These are phyloP conservation scores for Scaptomyza montana DNA, from an alignment of 1,140 invertebrate species.

Conservation along the genomic window DNA sequence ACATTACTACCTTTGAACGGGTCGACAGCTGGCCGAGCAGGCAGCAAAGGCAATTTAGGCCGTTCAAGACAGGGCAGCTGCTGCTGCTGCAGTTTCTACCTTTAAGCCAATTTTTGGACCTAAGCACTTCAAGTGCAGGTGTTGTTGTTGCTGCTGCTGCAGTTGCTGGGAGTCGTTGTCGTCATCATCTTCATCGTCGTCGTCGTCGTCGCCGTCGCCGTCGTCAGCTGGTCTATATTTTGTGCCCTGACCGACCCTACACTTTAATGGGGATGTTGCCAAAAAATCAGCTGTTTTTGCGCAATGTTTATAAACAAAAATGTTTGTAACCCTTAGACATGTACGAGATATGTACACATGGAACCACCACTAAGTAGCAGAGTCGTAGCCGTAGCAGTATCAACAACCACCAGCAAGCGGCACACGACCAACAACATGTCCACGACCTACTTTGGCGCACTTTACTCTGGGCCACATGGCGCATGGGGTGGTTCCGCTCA, in stretches of 20 bases:
- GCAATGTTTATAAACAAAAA: constrained; percentile 82
- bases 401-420: constrained; percentile 56
- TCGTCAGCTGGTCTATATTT: constrained; percentile 20
- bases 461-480: constrained; percentile 74
- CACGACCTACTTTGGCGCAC: constrained; percentile 77
- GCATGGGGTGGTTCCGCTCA: constrained; percentile 81
- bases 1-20: constrained; percentile 15
- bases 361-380: constrained; percentile 66
- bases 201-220: not conserved
- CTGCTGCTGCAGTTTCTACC: not conserved
- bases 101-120: constrained; percentile 3
- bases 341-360: constrained; percentile 63
- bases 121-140: constrained; percentile 45
- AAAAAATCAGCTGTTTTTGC: constrained; percentile 80
- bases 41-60: constrained; percentile 1
- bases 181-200: not conserved
- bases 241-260: constrained; percentile 50
- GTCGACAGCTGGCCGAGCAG: constrained; percentile 30
- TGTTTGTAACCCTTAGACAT: constrained; percentile 64
- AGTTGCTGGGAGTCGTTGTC: not conserved
- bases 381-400: constrained; percentile 11
- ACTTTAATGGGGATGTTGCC: constrained; percentile 53
- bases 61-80: not conserved
- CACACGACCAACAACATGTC: constrained; percentile 38
- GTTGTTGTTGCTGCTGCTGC: constrained; percentile 1